A percentile compares a stretch with the other conserved stretches of the same genome.
Evolutionary conservation across 64 coral and sea anemone species (phyloP).

Genomic region (Montipora efflorescens): DNA sequence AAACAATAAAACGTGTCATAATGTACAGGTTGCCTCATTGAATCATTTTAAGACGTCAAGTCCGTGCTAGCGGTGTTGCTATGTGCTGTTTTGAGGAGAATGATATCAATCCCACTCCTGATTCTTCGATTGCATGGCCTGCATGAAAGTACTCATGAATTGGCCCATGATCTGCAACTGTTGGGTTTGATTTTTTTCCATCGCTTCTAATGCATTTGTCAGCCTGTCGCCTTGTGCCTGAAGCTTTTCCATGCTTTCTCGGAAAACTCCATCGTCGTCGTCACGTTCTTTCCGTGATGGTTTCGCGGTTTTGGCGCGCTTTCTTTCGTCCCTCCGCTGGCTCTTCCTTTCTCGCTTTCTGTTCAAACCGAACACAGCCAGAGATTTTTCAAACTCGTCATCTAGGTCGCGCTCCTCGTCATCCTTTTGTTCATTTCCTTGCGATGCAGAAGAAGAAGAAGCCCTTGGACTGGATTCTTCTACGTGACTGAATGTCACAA

Average conservation of each 20-base stretch:
- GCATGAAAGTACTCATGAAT: conserved; percentile 59
- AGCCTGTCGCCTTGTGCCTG: conserved; percentile 50
- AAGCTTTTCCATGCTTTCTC: background rate
- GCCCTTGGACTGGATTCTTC: too few species aligned
- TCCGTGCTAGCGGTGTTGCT: too few species aligned
- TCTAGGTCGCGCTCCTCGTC: too few species aligned
- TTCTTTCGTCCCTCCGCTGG: background rate
- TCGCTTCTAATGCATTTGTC: conserved; percentile 30
- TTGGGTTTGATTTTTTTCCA: conserved; percentile 9
- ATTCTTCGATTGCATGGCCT: conserved; percentile 20
- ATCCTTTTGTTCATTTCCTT: too few species aligned
- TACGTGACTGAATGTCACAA: too few species aligned
- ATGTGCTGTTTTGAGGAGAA: too few species aligned
- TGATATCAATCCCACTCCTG: too few species aligned
- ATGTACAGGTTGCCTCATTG: too few species aligned
- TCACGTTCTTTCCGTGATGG: conserved; percentile 6
- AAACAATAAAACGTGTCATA: too few species aligned
- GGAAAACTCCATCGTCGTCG: conserved; percentile 19
- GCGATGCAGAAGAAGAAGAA: too few species aligned
- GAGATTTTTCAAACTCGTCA: too few species aligned
- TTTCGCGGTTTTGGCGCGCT: conserved; percentile 6
- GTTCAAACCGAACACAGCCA: background rate
- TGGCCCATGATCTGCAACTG: conserved; percentile 39
- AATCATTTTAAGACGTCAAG: too few species aligned
- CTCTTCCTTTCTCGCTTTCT: conserved; percentile 38